Evolutionary conservation across 2,113 vertebrate genomes (phyloP).

Genomic region (Anser brachyrhynchus): DNA sequence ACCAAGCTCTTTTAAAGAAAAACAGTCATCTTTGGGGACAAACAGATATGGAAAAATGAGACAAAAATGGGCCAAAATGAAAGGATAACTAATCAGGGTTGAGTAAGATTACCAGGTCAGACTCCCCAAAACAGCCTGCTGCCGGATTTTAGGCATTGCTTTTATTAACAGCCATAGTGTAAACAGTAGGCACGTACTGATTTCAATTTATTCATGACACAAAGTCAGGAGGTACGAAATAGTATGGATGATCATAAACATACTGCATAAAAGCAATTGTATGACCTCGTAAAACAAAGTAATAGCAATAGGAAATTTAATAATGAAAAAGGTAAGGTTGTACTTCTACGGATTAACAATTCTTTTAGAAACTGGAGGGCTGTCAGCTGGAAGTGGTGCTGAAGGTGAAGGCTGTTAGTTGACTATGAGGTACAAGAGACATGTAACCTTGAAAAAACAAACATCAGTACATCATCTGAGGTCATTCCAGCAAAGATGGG

Average conservation of each 20-base stretch:
- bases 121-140: neutral
- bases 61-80: neutral
- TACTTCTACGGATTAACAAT: neutral
- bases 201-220: neutral
- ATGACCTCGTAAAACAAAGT: neutral
- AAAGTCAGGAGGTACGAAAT: neutral
- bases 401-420: neutral
- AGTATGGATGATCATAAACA: neutral
- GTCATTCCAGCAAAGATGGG: neutral
- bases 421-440: neutral
- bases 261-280: neutral
- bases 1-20: neutral
- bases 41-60: neutral
- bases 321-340: neutral
- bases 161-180: neutral
- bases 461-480: neutral
- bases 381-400: neutral
- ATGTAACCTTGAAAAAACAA: neutral
- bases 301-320: neutral
- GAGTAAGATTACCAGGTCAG: neutral
- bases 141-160: neutral
- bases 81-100: neutral
- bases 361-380: neutral
- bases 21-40: neutral
- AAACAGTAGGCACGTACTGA: neutral